Evolutionary conservation across 2,113 vertebrate species (phyloP).

Genomic region (Cyphomyrus plagiostoma): DNA sequence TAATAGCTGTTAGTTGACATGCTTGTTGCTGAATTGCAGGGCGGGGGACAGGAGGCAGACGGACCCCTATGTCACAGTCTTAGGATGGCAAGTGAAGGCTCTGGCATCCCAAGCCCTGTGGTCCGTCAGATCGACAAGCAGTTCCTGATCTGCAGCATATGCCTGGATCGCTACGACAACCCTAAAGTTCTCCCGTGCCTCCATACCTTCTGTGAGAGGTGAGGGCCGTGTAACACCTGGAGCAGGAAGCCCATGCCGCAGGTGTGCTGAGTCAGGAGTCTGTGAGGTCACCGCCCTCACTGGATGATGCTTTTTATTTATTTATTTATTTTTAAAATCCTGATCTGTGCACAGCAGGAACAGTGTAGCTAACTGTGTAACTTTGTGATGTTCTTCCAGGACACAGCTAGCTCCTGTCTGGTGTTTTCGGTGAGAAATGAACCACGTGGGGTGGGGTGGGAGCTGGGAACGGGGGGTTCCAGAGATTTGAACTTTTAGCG

Average conservation of each 20-base stretch:
- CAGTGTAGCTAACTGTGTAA: background rate
- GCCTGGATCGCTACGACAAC: conserved; percentile 95
- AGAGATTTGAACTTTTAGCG: background rate
- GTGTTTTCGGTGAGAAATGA: background rate
- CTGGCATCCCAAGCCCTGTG: conserved; percentile 89
- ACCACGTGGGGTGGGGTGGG: background rate
- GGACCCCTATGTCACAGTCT: conserved; percentile 74
- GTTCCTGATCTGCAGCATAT: conserved; percentile 99
- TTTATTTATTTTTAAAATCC: too few species aligned
- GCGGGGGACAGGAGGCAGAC: conserved; percentile 66
- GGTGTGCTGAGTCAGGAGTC: background rate
- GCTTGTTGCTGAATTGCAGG: conserved; percentile 47
- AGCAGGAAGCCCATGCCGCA: too few species aligned
- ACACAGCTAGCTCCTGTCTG: background rate
- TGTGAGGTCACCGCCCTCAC: background rate
- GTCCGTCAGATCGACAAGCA: conserved; percentile 98
- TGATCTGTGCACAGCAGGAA: background rate
- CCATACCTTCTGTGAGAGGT: conserved; percentile 91
- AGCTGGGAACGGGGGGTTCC: background rate
- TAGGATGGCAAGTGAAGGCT: conserved; percentile 97
- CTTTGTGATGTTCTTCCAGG: background rate
- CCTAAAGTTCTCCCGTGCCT: conserved; percentile 97
- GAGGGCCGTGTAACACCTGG: conserved; percentile 35
- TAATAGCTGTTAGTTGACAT: background rate
- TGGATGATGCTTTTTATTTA: background rate